These are phyloP conservation scores for Eupithecia dodoneata DNA, from an alignment of 2,888 invertebrate genomes.

Conservation along the genomic window DNA sequence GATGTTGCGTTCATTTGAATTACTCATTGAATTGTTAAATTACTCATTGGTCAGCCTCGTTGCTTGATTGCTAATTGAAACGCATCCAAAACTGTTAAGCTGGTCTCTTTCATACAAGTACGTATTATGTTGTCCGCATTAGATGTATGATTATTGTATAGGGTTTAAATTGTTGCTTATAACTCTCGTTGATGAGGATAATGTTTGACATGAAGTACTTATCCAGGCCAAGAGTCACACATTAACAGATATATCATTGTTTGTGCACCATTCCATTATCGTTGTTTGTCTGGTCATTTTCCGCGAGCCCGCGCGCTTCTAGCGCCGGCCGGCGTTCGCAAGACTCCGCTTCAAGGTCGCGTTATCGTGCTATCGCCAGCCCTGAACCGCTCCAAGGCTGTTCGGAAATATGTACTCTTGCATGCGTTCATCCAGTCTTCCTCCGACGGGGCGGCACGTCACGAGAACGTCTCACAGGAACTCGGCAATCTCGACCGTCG, in stretches of 20 bases:
- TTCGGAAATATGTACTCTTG: constrained; percentile 53
- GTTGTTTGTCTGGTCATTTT: constrained; percentile 79
- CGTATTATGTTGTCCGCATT: constrained; percentile 4
- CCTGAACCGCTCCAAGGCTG: constrained; percentile 74
- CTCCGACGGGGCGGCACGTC: constrained; percentile 54
- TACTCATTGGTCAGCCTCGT: constrained; percentile 73
- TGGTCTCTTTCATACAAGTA: constrained; percentile 43
- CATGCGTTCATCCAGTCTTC: constrained; percentile 48
- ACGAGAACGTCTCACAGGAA: constrained; percentile 76
- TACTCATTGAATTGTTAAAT: constrained; percentile 76
- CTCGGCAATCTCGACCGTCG: constrained; percentile 76
- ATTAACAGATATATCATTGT: constrained; percentile 63
- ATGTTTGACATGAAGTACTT: constrained; percentile 40
- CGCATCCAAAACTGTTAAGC: constrained; percentile 69
- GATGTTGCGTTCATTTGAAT: constrained; percentile 71
- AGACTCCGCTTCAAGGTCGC: constrained; percentile 78
- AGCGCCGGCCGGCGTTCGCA: constrained; percentile 79
- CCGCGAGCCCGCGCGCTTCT: constrained; percentile 72
- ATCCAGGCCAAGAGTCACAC: constrained; percentile 49
- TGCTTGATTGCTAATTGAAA: constrained; percentile 75
- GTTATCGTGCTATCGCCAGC: constrained; percentile 81
- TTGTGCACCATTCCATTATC: constrained; percentile 68
- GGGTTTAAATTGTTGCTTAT: neutral
- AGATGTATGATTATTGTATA: neutral
- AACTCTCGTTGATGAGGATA: constrained; percentile 26